phyloP scores from a whole-genome alignment of 2,113 vertebrate species.

The Pan paniscus region DNA sequence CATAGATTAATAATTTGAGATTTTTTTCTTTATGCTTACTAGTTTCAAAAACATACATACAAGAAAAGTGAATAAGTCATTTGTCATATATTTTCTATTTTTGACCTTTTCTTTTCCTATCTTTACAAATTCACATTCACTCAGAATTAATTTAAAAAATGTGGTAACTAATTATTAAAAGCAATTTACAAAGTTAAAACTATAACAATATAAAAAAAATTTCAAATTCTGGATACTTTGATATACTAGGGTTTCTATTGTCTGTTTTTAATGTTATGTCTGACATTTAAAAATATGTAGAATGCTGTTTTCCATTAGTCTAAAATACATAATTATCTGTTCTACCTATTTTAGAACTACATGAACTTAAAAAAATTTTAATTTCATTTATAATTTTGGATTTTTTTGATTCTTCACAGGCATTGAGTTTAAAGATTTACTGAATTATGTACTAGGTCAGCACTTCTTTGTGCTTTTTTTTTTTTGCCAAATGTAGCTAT shows the following conservation, averaged over 20 bases:
- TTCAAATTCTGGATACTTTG: background rate
- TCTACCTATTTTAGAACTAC: slow-evolving; percentile 12
- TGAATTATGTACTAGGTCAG: background rate
- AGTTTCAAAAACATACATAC: background rate
- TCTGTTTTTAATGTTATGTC: background rate
- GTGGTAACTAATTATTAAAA: slow-evolving; percentile 6
- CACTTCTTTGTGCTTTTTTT: background rate
- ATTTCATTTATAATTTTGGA: slow-evolving; percentile 39
- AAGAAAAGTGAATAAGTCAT: background rate
- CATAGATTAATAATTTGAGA: background rate
- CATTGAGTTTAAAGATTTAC: background rate
- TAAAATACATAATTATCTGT: background rate
- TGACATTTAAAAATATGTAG: background rate
- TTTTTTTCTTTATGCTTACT: background rate
- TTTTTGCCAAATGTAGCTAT: background rate
- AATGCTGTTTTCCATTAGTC: background rate
- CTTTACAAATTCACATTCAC: background rate
- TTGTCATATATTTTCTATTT: background rate
- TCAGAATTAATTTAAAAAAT: background rate
- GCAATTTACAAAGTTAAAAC: background rate
- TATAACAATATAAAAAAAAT: background rate
- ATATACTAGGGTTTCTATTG: background rate
- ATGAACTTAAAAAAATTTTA: slow-evolving; percentile 1
- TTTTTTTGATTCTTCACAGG: background rate
- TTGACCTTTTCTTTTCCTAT: background rate